Evolutionary conservation across 1,140 invertebrate genomes (phyloP).

Genomic region (Neocloeon triangulifer): DNA sequence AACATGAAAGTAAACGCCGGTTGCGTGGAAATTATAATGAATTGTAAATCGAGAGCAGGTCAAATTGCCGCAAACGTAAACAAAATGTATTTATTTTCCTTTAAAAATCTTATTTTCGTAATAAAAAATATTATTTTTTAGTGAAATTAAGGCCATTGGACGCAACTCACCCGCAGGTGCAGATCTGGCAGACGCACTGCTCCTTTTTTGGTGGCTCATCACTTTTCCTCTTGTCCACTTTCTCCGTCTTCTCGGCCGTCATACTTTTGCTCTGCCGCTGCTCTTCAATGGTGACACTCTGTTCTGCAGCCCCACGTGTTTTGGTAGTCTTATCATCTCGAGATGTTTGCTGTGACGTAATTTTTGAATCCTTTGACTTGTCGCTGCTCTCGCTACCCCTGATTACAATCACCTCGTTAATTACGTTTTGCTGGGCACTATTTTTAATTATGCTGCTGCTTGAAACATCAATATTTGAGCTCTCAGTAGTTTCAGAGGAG

Average conservation of each 20-base stretch:
- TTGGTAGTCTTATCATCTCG: constrained; percentile 12
- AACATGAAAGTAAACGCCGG: too few species aligned
- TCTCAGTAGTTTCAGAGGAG: not conserved
- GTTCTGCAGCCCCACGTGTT: constrained; percentile 9
- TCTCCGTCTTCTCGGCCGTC: constrained; percentile 9
- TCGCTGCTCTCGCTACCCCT: too few species aligned
- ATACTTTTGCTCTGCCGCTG: constrained; percentile 8
- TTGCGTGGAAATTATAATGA: too few species aligned
- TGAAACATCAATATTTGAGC: constrained; percentile 8
- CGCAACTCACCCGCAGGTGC: constrained; percentile 67
- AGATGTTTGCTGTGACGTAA: constrained; percentile 8
- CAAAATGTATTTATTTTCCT: too few species aligned
- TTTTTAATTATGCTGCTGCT: constrained; percentile 11
- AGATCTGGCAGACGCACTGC: constrained; percentile 72
- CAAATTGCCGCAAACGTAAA: too few species aligned
- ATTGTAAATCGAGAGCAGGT: too few species aligned
- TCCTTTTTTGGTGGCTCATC: constrained; percentile 31
- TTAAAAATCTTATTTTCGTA: too few species aligned
- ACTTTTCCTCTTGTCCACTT: constrained; percentile 12
- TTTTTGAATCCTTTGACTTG: too few species aligned
- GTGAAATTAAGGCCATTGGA: too few species aligned
- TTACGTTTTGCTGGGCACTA: constrained; percentile 14
- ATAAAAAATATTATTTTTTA: too few species aligned
- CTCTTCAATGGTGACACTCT: constrained; percentile 3
- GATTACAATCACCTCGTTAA: too few species aligned